phyloP scores from a whole-genome alignment of 2,797 vertebrate species.

The Gallinago nigripennis region DNA sequence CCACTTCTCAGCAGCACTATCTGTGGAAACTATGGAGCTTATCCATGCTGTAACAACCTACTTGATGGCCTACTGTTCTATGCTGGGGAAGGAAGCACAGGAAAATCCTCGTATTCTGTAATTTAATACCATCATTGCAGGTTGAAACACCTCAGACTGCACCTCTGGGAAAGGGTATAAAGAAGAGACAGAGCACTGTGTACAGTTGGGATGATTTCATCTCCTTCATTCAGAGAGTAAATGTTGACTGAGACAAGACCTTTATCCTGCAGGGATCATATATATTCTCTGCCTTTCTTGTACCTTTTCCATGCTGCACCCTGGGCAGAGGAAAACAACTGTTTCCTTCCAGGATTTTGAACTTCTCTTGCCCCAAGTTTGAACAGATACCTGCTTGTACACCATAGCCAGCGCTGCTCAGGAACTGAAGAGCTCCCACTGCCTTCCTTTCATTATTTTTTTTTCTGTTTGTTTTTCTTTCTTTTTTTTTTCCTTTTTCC shows the following conservation, averaged over 20 bases:
- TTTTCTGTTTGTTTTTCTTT: no score
- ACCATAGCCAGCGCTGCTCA: background rate
- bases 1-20: background rate
- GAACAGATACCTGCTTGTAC: background rate
- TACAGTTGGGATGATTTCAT: slow-evolving; percentile 29
- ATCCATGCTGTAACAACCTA: background rate
- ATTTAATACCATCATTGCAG: background rate
- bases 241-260: slow-evolving; percentile 26
- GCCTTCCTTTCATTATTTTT: background rate
- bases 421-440: background rate
- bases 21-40: background rate
- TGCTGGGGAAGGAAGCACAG: background rate
- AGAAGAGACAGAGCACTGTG: background rate
- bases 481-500: background rate
- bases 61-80: background rate
- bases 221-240: slow-evolving; percentile 25
- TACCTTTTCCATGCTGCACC: background rate
- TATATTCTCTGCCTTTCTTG: background rate
- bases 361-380: background rate
- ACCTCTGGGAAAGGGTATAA: background rate
- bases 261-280: slow-evolving; percentile 6
- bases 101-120: background rate
- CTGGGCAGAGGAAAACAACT: background rate
- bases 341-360: background rate
- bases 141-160: background rate